phyloP scores from a whole-genome alignment of 2,113 vertebrate species.

The Pachypanchax playfairii region DNA sequence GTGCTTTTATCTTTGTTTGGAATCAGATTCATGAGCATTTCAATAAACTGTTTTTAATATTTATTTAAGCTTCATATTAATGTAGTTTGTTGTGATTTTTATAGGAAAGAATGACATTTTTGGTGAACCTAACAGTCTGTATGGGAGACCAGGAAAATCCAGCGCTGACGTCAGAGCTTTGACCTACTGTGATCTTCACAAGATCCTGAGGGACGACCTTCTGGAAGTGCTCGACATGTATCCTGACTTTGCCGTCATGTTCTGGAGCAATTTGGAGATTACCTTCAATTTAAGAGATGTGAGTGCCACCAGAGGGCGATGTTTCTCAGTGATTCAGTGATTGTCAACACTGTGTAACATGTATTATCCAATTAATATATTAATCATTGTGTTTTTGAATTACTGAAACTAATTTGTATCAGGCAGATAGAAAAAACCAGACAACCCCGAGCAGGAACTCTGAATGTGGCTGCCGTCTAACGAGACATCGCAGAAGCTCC shows the following conservation, averaged over 20 bases:
- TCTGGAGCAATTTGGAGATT: conserved; percentile 97
- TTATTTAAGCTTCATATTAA: neutral
- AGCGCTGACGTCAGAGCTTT: conserved; percentile 91
- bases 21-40: neutral
- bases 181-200: conserved; percentile 97
- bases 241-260: conserved; percentile 90
- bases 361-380: too few species aligned
- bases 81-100: neutral
- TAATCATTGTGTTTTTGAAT: too few species aligned
- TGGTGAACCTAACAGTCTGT: conserved; percentile 92
- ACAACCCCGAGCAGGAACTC: conserved; percentile 85
- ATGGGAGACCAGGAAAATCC: conserved; percentile 90
- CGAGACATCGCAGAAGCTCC: conserved; percentile 77
- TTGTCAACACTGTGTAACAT: too few species aligned
- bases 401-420: conserved; percentile 80
- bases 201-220: conserved; percentile 93
- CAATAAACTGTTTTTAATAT: neutral
- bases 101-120: conserved; percentile 87
- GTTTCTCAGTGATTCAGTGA: too few species aligned
- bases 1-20: neutral
- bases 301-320: conserved; percentile 73
- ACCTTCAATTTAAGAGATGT: conserved; percentile 97
- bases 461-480: conserved; percentile 80
- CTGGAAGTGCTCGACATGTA: conserved; percentile 98
- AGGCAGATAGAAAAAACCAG: conserved; percentile 92